Base-by-base conservation (phyloP, 2,113 vertebrate species). In the Ellobius talpinus region DNA sequence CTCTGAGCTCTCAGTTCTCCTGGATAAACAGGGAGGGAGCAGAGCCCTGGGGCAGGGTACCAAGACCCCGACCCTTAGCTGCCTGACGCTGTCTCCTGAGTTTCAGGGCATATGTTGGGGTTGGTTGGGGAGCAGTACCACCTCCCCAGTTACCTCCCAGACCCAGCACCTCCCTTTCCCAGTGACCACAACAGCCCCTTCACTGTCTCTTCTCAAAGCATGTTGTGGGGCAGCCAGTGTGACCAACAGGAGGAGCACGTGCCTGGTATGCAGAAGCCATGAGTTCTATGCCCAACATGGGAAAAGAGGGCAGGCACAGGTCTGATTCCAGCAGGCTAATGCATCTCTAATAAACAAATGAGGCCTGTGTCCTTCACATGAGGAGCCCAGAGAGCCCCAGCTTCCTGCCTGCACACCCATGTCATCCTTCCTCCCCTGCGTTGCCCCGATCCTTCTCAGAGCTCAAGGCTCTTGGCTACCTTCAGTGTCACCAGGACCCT, bases 121-220 rank as follows among this genome's bases (percentile, higher is more conserved):
- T 63, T 65, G 7, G 1, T 5, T 5, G 3, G 39, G 5, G 11
- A 21, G 2, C 0, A 0, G n/a, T 1, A 21, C 36, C 26, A 5
- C 26, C 45, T 31, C 47, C 70, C 77, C 4, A 0, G 65, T 26
- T 50, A 24, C 50, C 33, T 4, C 11, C 26, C 65, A 4, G 82
- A 45, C 76, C 24, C 0, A 0, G 17, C 29, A 26, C 13, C 16
- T 50, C 6, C 3, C 8, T 45, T 7, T 16, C 21, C 65, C 5
- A 3, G 13, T 52, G 8, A 29, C 23, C 45, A 47, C 24, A n/a
- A 1, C 5, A 12, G 26, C 29, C 19, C 23, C 63, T 5, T 13
- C 36, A 31, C 6, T 0, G 0, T 74, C n/a, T 6, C 23, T 66
- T 31, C 21, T 8, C 3, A 26, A n/a, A 58, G 61, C 24, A 19